Evolutionary conservation across 1,140 invertebrate genomes (phyloP), one percentile per base, ranked within the genome.

Genomic region (Bombus breviceps): DNA sequence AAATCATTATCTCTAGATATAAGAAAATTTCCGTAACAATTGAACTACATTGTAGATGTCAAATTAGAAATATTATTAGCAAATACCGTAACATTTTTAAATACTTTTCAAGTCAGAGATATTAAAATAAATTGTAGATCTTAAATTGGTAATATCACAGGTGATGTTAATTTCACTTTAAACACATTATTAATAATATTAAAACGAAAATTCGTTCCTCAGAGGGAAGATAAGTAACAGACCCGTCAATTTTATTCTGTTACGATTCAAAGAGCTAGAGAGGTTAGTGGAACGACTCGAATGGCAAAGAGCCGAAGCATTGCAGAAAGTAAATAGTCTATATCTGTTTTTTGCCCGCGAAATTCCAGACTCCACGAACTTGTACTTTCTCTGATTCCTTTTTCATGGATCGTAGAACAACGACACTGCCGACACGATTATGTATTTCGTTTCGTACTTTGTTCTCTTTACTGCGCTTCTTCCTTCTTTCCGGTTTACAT

Each of bases 331-430:
- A 57, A 81, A 79, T 32, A 79, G n/a, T 32, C n/a, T 41, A 34
- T 47, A 59, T 83, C n/a, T 25, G 69, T 78, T 82, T 71, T 62
- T 68, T 43, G 43, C 25, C n/a, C 57, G 78, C 79, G 64, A 82
- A 72, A 88, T 88, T 72, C 71, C 62, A 62, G n/a, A 47, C 32
- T 80, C 64, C 25, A 37, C 57, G 32, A 78, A 73, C 80, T 87
- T 76, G 39, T 74, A 89, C 85, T 89, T 90, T 83, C 86, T 75
- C 79, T 32, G 68, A 86, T 88, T 89, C 84, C 41, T 53, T 86
- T 71, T 86, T 47, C 76, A 89, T 81, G 83, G 74, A 86, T 88
- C 80, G 71, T 28, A 43, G 83, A 86, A 37, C 64, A 72, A 41
- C 59, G 62, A 64, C 77, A 77, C 41, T 81, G n/a, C 47, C 43